Base-by-base conservation (phyloP, 2,113 vertebrate genomes). In the Elephas maximus region DNA sequence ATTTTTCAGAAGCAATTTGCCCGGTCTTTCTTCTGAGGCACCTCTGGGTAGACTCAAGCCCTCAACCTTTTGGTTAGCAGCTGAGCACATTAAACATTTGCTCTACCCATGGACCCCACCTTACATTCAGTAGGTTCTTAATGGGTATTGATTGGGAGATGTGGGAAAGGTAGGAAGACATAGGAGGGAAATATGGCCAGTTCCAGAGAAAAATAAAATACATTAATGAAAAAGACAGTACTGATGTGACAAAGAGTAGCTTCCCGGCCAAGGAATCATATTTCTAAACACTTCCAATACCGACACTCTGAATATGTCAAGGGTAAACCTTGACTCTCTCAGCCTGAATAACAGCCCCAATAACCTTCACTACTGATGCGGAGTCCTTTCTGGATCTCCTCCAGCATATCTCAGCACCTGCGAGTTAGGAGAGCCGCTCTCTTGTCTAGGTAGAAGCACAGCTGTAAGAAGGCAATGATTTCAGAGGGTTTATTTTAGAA, bases 401-500 rank as follows among this genome's bases (percentile, higher is more conserved):
- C 28, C 17, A 37, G 37, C 24, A 28, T 1, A 67, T 9, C 6
- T 26, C 53, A 65, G 23, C 51, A 91, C 87, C 63, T 92, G 41
- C 24, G 48, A 74, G 74, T 14, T 9, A n/a, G 23, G 73, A 86
- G 3, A 87, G 15, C 17, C 6, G 76, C 57, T 86, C 71, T 57
- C 6, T 79, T 76, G 14, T 12, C 33, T 24, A 73, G 60, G 71
- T 12, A 69, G 53, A 53, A 86, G 65, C 82, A 71, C 91, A 95
- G 96, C 53, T 88, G 60, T 21, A n/a, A 44, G 41, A 87, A 94
- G 80, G 80, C 73, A 77, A 8, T 76, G 51, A 88, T 85, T 96
- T 86, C 88, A 65, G 62, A 94, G 48, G 0, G 30, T 57, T 95
- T 94, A 90, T 97, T 97, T 94, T 85, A 97, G 92, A 88, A 92